Evolutionary conservation across 2,888 invertebrate genomes (phyloP), one percentile per base, ranked within the genome.

Genomic region (Mellilla xanthometata): DNA sequence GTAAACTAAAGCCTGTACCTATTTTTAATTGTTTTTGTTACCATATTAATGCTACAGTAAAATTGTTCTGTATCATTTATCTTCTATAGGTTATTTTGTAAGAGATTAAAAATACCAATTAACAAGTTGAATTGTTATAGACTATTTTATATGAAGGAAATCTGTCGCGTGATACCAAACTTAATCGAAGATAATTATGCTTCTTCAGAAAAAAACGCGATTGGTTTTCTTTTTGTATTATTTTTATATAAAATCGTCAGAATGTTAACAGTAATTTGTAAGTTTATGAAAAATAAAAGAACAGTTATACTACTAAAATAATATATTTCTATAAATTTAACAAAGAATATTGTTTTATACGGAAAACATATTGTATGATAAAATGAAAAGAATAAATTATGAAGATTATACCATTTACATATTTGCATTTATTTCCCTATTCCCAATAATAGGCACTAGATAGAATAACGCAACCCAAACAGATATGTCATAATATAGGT

Each of bases 311-410:
- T 86, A 87, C 79, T 86, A 86, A 84, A 86, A 86, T 88, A 88
- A 88, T 89, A 88, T 88, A 89, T 89, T 88, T 88, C 86, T 88
- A 89, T 87, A 73, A 85, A 82, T 86, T 83, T 89, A 88, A 89
- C 87, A 88, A 87, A 88, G 83, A 83, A 84, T 86, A 89, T 88
- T 87, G 87, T 89, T 89, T 89, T 89, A 83, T 89, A 89, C 83
- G 80, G 81, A 81, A 82, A 81, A 82, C 85, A 81, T 88, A 87
- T 83, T 88, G 87, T 88, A 88, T 85, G 69, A 84, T 77, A 76
- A 72, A 68, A 70, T 72, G 81, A 77, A 82, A 72, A 78, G 78
- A 88, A 87, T 89, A 88, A 88, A 89, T 82, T 87, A 88, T 86
- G 80, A 87, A 85, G 83, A 84, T 84, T 88, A 87, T 88, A 88